Percentiles rank a stretch among this genome's conserved stretches.
Conservation (phyloP, 2,888 invertebrate genomes). For the Volucella zonaria region DNA sequence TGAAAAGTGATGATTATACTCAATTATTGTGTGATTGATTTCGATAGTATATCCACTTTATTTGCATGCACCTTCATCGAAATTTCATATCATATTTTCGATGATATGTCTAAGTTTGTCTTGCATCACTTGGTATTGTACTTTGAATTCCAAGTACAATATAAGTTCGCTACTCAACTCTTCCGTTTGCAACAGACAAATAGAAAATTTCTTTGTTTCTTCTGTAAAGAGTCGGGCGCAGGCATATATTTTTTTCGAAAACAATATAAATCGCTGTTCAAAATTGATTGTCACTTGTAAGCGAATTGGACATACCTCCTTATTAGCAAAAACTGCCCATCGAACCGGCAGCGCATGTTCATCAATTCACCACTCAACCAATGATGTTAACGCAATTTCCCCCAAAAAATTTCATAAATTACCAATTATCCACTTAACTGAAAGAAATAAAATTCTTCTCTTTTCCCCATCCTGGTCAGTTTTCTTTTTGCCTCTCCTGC, state of each 20-base stretch:
- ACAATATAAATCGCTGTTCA: conserved; percentile 56
- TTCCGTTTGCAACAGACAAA: conserved; percentile 1
- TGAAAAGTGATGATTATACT: too few species aligned
- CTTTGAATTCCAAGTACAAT: neutral
- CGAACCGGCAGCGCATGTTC: conserved; percentile 2
- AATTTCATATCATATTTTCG: neutral
- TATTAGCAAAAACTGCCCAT: conserved; percentile 19
- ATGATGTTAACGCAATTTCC: conserved; percentile 59
- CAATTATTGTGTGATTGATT: neutral
- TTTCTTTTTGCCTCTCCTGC: neutral
- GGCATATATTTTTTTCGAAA: conserved; percentile 25
- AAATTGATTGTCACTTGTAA: conserved; percentile 66
- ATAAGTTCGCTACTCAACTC: conserved; percentile 38
- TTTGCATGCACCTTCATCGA: neutral
- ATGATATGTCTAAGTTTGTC: neutral
- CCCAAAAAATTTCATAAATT: conserved; percentile 63
- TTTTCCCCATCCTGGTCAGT: conserved; percentile 31
- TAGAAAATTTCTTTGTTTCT: neutral
- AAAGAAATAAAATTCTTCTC: conserved; percentile 42
- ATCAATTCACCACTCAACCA: conserved; percentile 55
- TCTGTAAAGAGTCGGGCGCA: neutral
- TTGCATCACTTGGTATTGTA: neutral
- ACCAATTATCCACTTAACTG: conserved; percentile 70
- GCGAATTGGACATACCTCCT: conserved; percentile 60
- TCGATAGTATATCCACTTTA: conserved; percentile 21